These are phyloP conservation scores for Platysternon megacephalum DNA, from an alignment of 2,113 vertebrate genomes.

Conservation along the genomic window DNA sequence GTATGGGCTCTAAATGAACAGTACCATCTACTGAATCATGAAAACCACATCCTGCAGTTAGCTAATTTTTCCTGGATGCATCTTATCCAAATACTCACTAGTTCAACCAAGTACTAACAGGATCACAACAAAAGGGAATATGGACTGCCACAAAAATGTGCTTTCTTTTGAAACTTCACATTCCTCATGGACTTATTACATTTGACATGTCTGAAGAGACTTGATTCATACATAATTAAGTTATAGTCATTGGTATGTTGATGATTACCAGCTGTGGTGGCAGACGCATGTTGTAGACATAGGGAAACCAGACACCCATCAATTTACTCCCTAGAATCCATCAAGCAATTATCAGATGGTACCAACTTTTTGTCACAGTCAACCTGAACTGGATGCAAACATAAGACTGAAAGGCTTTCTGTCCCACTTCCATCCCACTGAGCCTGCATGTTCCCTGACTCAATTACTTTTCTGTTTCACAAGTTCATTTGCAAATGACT, in stretches of 20 bases:
- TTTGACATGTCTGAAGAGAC: background rate
- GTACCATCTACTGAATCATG: background rate
- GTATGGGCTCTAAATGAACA: background rate
- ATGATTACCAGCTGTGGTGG: background rate
- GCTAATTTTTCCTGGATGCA: background rate
- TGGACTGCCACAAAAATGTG: background rate
- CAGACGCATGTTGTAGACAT: background rate
- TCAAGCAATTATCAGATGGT: background rate
- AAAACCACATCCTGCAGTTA: background rate
- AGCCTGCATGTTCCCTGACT: background rate
- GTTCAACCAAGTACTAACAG: background rate
- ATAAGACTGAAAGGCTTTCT: background rate
- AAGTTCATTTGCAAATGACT: background rate
- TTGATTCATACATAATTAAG: background rate
- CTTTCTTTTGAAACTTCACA: background rate
- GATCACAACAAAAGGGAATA: background rate
- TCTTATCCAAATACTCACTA: background rate
- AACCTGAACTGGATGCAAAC: background rate
- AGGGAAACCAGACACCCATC: background rate
- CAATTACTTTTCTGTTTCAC: background rate
- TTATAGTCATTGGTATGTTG: background rate
- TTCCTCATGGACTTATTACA: background rate
- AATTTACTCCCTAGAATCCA: background rate
- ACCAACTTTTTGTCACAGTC: background rate
- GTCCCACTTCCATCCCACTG: background rate